phyloP scores from a whole-genome alignment of 2,113 vertebrate species.

The Lota lota region DNA sequence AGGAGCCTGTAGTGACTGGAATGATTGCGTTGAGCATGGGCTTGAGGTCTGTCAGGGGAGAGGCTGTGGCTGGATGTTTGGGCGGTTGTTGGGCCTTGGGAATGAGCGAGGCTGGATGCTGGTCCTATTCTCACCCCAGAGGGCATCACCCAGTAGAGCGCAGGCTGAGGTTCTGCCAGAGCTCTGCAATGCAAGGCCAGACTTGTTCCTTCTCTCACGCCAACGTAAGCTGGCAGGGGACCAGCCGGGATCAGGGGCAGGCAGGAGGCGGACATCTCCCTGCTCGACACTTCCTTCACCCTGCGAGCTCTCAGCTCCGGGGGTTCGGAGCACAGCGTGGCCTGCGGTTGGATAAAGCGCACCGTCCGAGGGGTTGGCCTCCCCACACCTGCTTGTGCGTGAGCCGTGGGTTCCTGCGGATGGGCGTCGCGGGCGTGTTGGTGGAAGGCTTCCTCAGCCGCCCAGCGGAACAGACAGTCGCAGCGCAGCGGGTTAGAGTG shows the following conservation, averaged over 20 bases:
- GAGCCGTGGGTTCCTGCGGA: conserved; percentile 70
- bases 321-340: conserved; percentile 89
- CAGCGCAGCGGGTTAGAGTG: conserved; percentile 95
- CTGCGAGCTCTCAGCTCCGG: conserved; percentile 84
- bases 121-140: conserved; percentile 76
- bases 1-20: conserved; percentile 71
- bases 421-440: not conserved
- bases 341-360: conserved; percentile 93
- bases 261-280: conserved; percentile 89
- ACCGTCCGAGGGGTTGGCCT: conserved; percentile 61
- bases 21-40: not conserved
- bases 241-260: conserved; percentile 85
- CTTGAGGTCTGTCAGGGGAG: not conserved
- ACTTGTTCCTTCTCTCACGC: conserved; percentile 63
- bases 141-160: conserved; percentile 94
- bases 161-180: conserved; percentile 87
- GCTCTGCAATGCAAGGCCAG: conserved; percentile 87
- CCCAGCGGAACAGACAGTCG: conserved; percentile 95
- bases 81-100: conserved; percentile 11
- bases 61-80: conserved; percentile 29
- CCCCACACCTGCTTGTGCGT: conserved; percentile 15
- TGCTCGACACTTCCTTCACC: conserved; percentile 85
- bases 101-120: conserved; percentile 15
- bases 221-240: conserved; percentile 78
- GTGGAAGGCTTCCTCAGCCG: conserved; percentile 62